Conservation (phyloP, 2,797 vertebrate species). For the Poecilia picta region DNA sequence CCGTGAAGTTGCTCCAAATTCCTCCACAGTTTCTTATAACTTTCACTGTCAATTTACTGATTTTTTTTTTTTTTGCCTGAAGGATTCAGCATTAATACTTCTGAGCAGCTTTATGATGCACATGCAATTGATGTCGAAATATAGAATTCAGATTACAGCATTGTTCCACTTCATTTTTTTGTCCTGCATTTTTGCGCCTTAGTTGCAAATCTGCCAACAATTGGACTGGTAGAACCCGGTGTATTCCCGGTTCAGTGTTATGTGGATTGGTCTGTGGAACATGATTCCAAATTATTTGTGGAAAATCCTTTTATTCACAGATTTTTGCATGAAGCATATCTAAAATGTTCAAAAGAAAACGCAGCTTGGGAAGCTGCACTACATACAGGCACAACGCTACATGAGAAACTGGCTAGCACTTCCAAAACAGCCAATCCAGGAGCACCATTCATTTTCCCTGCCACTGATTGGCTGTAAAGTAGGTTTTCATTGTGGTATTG, state of each 20-base stretch:
- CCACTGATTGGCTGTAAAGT: background rate
- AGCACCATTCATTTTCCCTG: background rate
- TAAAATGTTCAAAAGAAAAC: background rate
- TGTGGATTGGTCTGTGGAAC: background rate
- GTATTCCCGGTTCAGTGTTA: background rate
- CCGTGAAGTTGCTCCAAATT: constrained; percentile 61
- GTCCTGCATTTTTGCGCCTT: background rate
- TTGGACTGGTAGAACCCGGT: background rate
- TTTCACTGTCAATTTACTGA: constrained; percentile 9
- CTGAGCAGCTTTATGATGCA: background rate
- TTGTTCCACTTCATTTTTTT: background rate
- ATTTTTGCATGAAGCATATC: background rate
- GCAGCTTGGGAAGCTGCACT: background rate
- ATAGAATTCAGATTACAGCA: background rate
- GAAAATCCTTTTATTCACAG: background rate
- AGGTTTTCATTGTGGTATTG: background rate
- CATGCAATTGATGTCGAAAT: background rate
- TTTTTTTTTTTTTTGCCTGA: background rate
- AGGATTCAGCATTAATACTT: background rate
- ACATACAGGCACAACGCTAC: background rate
- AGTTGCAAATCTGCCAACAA: background rate
- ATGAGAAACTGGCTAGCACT: background rate
- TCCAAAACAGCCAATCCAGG: background rate
- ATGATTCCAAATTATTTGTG: background rate
- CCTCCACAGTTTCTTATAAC: constrained; percentile 24